phyloP scores from a whole-genome alignment of 2,888 invertebrate species.

The Pristionchus arcanus region DNA sequence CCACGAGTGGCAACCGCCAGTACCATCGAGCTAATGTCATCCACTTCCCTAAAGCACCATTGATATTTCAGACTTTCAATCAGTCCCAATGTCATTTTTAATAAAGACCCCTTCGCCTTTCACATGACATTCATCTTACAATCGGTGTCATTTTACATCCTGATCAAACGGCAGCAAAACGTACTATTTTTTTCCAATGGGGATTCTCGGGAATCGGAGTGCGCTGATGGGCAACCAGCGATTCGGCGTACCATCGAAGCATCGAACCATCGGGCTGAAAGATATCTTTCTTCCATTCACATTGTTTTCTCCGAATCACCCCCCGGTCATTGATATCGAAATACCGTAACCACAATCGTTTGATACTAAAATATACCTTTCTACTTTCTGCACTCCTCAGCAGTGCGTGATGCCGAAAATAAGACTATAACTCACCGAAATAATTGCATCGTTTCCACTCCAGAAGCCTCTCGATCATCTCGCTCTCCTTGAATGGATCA shows the following conservation, averaged over 20 bases:
- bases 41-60: background rate
- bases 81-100: background rate
- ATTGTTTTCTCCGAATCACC: background rate
- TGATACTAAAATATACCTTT: too few species aligned
- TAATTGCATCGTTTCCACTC: too few species aligned
- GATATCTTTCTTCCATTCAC: too few species aligned
- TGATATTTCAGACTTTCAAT: background rate
- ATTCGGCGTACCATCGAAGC: constrained; percentile 32
- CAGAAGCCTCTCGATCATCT: too few species aligned
- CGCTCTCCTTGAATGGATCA: too few species aligned
- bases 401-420: background rate
- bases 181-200: background rate
- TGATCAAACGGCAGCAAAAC: background rate
- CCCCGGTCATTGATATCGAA: too few species aligned
- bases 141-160: background rate
- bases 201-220: constrained; percentile 1
- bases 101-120: too few species aligned
- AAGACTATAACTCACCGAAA: too few species aligned
- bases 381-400: background rate
- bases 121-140: background rate
- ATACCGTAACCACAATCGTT: too few species aligned
- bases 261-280: constrained; percentile 13
- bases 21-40: constrained; percentile 16
- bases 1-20: constrained; percentile 18
- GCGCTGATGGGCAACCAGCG: background rate